phyloP scores from a whole-genome alignment of 2,888 invertebrate species.

The Myathropa florea region DNA sequence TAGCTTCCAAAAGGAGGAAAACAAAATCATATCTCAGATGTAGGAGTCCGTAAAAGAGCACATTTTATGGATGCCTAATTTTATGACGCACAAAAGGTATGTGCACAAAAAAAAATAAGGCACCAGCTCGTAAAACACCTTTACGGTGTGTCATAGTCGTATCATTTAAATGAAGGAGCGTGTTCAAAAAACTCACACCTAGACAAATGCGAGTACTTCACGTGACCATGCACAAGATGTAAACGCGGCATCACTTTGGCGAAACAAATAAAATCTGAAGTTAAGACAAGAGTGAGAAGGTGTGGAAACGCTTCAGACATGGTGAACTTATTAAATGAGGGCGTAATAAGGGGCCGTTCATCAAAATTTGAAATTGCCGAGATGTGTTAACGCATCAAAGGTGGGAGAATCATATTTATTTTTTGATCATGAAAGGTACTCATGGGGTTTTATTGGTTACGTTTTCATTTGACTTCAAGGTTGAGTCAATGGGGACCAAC shows the following conservation, averaged over 20 bases:
- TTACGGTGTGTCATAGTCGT: conserved; percentile 14
- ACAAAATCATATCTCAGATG: not conserved
- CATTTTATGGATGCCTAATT: not conserved
- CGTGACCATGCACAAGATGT: not conserved
- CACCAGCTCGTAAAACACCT: conserved; percentile 9
- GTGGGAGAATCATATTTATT: no score
- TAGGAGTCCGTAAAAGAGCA: not conserved
- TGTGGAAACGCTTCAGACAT: not conserved
- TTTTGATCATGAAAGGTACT: no score
- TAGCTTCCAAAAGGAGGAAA: no score
- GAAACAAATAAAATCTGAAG: not conserved
- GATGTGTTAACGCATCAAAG: no score
- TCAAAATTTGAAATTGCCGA: no score
- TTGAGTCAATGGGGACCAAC: no score
- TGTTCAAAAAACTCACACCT: not conserved
- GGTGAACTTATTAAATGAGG: not conserved
- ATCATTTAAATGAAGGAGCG: not conserved
- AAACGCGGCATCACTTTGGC: not conserved
- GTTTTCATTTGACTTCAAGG: no score
- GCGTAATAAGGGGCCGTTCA: not conserved
- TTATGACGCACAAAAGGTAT: conserved; percentile 2
- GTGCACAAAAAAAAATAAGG: not conserved
- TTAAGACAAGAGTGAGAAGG: not conserved
- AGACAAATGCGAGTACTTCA: not conserved
- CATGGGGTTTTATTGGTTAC: no score